Percentiles rank a stretch among this genome's conserved stretches.
Conservation (phyloP, 2,113 vertebrate genomes). For the Emydocephalus ijimae region DNA sequence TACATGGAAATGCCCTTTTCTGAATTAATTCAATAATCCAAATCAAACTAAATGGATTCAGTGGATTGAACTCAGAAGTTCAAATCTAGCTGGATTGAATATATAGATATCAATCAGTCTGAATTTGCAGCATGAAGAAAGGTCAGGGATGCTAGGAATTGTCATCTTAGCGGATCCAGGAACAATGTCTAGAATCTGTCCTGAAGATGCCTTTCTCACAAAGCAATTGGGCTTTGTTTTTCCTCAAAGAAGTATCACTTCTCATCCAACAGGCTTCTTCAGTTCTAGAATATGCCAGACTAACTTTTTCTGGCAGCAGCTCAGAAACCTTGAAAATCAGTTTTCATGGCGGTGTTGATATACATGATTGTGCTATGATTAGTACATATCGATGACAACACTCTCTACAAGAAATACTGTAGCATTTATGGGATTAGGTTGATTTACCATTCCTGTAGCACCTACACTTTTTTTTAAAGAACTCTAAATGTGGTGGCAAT, state of each 20-base stretch:
- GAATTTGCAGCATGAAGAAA: not conserved
- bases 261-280: no score
- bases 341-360: no score
- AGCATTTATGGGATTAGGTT: not conserved
- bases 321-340: not conserved
- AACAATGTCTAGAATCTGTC: not conserved
- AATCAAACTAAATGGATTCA: not conserved
- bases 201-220: no score
- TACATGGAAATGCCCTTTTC: not conserved
- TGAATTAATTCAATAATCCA: not conserved
- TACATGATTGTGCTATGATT: not conserved
- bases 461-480: constrained; percentile 18
- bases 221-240: no score
- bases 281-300: no score
- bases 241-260: no score
- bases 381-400: not conserved
- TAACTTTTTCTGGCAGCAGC: not conserved
- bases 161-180: not conserved
- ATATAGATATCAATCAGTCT: not conserved
- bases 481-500: not conserved
- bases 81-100: not conserved
- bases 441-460: not conserved
- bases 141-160: not conserved
- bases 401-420: constrained; percentile 40
- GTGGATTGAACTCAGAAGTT: not conserved